Base-by-base conservation (phyloP, 2,797 vertebrate species). In the Coendou prehensilis region DNA sequence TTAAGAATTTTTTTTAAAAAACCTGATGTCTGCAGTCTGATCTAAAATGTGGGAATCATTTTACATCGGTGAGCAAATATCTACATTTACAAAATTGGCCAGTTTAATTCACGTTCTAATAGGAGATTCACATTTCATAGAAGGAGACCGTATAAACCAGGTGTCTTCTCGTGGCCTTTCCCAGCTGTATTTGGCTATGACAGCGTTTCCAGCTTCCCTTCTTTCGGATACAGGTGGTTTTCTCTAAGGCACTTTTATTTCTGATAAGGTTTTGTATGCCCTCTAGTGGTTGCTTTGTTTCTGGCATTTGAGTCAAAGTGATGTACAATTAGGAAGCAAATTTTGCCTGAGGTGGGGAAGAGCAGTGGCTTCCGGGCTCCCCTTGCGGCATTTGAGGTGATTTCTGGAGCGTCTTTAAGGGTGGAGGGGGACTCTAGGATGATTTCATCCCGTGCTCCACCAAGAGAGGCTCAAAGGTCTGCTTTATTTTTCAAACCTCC, bases 201-300 rank as follows among this genome's bases (percentile, higher is more conserved):
- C 22, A 57, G 54, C 3, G 6, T 84, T 95, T 82, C 59, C 37
- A 50, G 83, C 23, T 47, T 59, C 41, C 33, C 11, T 45, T 71
- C 87, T 81, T 76, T 96, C 80, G 33, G 88, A 11, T 64, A 81
- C 54, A 5, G 0, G 37, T 4, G 8, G 2, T 0, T 92, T 95
- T 93, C 92, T 75, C 56, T 0, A 9, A 30, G n/a, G 0, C 0
- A 37, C 64, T 63, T 84, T 89, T 69, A 71, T 89, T 26, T 63
- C 79, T 95, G 88, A n/a, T 52, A 97, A 76, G 95, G 97, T 93
- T 97, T 98, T 91, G 95, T 52, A 7, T 95, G 91, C 98, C 98
- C 98, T 98, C 98, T 98, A 97, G 98, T 95, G 98, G 98, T 82
- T 80, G 61, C 91, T 95, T 84, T 47, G 14, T 92, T 93, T 93